These are phyloP conservation scores for Drosophila rufa DNA, from an alignment of 1,140 invertebrate genomes.

Conservation along the genomic window DNA sequence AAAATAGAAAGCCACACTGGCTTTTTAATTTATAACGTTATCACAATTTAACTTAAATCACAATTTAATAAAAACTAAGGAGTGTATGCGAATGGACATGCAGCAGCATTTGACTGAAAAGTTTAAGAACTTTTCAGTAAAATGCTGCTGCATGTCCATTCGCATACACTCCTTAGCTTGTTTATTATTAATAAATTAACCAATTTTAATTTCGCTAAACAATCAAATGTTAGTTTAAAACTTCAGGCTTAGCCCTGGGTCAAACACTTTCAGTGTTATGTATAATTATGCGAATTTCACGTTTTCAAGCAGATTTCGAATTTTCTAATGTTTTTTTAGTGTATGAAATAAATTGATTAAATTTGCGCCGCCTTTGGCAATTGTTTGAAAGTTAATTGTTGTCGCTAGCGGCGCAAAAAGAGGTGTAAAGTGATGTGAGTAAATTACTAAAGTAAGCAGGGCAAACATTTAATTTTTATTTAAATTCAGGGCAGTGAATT, in stretches of 20 bases:
- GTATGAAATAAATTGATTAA: slow-evolving; percentile 31
- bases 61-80: not conserved
- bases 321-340: slow-evolving; percentile 22
- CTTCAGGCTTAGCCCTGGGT: not conserved
- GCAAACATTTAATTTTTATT: not conserved
- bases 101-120: not conserved
- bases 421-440: not conserved
- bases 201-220: slow-evolving; percentile 29
- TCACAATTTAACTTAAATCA: too few species aligned
- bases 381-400: slow-evolving; percentile 36
- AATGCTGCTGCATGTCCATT: not conserved
- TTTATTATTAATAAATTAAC: slow-evolving; percentile 33
- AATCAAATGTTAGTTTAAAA: slow-evolving; percentile 19
- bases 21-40: too few species aligned
- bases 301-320: not conserved
- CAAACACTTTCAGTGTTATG: slow-evolving; percentile 1
- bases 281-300: not conserved
- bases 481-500: not conserved
- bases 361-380: slow-evolving; percentile 10
- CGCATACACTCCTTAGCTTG: not conserved
- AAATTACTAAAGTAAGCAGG: not conserved
- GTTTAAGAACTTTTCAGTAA: too few species aligned
- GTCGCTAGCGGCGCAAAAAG: not conserved
- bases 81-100: too few species aligned
- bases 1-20: too few species aligned